These are phyloP conservation scores for Brotula barbata DNA, from an alignment of 2,797 vertebrate genomes.

Conservation along the genomic window DNA sequence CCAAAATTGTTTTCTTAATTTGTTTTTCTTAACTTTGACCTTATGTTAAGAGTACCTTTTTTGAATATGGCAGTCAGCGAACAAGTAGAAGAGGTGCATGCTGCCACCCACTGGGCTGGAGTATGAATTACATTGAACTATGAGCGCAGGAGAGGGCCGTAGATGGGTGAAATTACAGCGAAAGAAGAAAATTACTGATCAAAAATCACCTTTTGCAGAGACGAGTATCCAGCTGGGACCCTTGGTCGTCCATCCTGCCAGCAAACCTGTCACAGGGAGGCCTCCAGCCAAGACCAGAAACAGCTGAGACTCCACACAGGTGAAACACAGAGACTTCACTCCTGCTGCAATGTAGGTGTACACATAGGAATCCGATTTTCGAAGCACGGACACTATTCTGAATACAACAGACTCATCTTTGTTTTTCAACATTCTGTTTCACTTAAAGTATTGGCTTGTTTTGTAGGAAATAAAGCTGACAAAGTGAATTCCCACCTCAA, in stretches of 20 bases:
- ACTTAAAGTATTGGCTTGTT: not conserved
- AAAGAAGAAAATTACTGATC: no score
- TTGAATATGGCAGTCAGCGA: no score
- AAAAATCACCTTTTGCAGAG: constrained; percentile 48
- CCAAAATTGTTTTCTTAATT: no score
- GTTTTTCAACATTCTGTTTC: not conserved
- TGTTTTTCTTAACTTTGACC: no score
- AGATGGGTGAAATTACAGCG: no score
- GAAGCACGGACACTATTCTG: not conserved
- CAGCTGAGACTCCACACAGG: not conserved
- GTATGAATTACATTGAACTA: no score
- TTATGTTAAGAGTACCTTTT: no score
- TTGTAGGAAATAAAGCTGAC: not conserved
- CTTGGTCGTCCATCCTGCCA: constrained; percentile 49
- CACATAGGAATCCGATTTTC: not conserved
- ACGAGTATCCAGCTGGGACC: constrained; percentile 57
- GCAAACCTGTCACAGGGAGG: not conserved
- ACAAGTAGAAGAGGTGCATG: no score
- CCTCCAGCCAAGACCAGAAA: constrained; percentile 9
- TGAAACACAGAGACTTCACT: no score
- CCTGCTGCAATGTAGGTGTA: no score
- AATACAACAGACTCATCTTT: not conserved
- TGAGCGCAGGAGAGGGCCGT: no score
- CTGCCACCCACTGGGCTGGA: no score
- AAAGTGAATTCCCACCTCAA: not conserved